A percentile compares a stretch with the other conserved stretches of the same genome.
phyloP scores from a whole-genome alignment of 1,140 invertebrate species.

The Nomia melanderi region DNA sequence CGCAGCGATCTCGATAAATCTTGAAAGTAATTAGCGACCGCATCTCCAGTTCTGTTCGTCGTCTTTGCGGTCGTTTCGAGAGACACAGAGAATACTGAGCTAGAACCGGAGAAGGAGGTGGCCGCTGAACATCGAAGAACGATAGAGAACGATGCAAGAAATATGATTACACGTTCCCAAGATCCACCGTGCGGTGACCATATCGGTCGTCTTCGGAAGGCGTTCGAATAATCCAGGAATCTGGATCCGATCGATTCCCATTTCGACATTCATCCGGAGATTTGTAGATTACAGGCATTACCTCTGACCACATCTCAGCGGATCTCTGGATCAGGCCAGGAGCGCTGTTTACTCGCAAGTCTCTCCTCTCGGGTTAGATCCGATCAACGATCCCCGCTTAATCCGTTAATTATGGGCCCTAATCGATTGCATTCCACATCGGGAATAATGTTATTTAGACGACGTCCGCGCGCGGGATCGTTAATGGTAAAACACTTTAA shows the following conservation, averaged over 20 bases:
- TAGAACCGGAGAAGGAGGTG: constrained; percentile 3
- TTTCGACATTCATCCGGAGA: constrained; percentile 7
- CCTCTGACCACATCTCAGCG: too few relatives aligned
- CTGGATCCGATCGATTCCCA: constrained; percentile 21
- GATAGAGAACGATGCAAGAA: constrained; percentile 59
- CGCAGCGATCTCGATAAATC: constrained; percentile 67
- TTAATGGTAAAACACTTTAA: constrained; percentile 31
- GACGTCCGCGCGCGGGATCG: not conserved
- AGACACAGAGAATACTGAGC: not conserved
- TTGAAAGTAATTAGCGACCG: constrained; percentile 67
- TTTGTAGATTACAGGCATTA: not conserved
- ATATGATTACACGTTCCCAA: constrained; percentile 69
- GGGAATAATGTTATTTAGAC: not conserved
- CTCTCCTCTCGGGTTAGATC: too few relatives aligned
- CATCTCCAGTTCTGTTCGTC: constrained; percentile 19
- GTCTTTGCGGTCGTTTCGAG: constrained; percentile 30
- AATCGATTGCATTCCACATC: not conserved
- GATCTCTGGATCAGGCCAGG: too few relatives aligned
- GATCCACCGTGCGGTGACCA: constrained; percentile 66
- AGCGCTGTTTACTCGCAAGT: too few relatives aligned
- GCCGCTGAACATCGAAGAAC: constrained; percentile 49
- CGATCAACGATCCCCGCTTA: constrained; percentile 1
- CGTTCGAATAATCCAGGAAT: constrained; percentile 55
- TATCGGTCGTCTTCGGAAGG: too few relatives aligned
- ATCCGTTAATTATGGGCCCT: constrained; percentile 2